phyloP scores from a whole-genome alignment of 1,140 invertebrate genomes.

The Sipha flava region DNA sequence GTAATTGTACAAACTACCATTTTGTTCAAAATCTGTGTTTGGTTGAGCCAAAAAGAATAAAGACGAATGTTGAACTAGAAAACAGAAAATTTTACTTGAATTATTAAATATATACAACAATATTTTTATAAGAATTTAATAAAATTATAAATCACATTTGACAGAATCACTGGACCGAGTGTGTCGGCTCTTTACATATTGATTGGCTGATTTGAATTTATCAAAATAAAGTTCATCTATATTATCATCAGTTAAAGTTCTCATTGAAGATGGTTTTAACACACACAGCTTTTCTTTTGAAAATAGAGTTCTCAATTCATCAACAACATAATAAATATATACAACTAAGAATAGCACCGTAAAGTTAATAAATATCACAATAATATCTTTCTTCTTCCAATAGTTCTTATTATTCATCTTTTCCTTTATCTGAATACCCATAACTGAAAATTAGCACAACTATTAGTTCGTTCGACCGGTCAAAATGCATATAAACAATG shows the following conservation, averaged over 20 bases:
- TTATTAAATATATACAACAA: background rate
- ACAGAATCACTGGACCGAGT: background rate
- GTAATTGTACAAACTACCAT: constrained; percentile 12
- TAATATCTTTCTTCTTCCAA: background rate
- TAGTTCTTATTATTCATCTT: background rate
- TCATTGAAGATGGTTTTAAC: background rate
- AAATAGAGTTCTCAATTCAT: background rate
- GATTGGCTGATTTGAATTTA: background rate
- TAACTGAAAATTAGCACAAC: background rate
- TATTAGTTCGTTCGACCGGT: no score
- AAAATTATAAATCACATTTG: constrained; percentile 1
- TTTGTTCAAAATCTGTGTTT: constrained; percentile 20
- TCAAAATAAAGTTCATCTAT: background rate
- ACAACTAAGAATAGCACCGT: constrained; percentile 1
- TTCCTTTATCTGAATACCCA: background rate
- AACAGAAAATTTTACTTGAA: background rate
- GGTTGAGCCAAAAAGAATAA: constrained; percentile 14
- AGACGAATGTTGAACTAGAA: background rate
- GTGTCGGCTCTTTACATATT: background rate
- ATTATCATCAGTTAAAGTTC: background rate
- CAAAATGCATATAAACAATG: no score
- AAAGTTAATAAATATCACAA: constrained; percentile 17
- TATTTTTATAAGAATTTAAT: background rate
- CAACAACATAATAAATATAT: background rate
- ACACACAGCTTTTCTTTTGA: background rate